phyloP scores from a whole-genome alignment of 2,797 vertebrate genomes.

The Vultur gryphus region DNA sequence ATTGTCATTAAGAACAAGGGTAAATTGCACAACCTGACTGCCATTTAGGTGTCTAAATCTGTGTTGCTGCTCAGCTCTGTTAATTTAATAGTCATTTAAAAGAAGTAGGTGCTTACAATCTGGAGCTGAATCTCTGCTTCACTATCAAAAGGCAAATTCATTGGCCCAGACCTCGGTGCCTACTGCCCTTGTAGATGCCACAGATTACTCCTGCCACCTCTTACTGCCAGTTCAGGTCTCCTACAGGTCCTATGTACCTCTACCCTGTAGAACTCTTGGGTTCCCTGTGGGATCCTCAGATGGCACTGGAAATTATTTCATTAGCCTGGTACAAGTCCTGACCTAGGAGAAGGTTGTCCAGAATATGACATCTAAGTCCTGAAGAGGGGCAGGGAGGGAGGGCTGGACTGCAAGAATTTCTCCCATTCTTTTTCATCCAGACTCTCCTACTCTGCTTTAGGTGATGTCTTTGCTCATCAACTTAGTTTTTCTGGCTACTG shows the following conservation, averaged over 20 bases:
- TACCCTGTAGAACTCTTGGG: background rate
- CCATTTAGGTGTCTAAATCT: background rate
- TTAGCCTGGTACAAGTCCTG: background rate
- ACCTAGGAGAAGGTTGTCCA: background rate
- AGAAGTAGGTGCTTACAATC: background rate
- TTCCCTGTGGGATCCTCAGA: background rate
- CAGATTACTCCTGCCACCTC: background rate
- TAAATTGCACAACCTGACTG: background rate
- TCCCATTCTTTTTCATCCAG: background rate
- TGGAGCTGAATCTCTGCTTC: background rate
- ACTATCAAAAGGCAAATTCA: background rate
- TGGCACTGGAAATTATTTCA: background rate
- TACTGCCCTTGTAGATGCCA: background rate
- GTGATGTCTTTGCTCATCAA: background rate
- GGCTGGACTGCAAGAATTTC: background rate
- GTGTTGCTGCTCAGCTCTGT: background rate
- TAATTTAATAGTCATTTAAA: background rate
- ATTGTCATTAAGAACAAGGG: background rate
- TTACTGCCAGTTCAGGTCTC: background rate
- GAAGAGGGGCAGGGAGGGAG: fast-evolving
- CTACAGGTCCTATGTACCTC: background rate
- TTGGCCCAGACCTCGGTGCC: background rate
- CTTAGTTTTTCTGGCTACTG: background rate
- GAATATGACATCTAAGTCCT: background rate
- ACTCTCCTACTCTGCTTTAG: background rate